These are phyloP conservation scores for Odontesthes bonariensis DNA, from an alignment of 2,113 vertebrate species.

Conservation along the genomic window DNA sequence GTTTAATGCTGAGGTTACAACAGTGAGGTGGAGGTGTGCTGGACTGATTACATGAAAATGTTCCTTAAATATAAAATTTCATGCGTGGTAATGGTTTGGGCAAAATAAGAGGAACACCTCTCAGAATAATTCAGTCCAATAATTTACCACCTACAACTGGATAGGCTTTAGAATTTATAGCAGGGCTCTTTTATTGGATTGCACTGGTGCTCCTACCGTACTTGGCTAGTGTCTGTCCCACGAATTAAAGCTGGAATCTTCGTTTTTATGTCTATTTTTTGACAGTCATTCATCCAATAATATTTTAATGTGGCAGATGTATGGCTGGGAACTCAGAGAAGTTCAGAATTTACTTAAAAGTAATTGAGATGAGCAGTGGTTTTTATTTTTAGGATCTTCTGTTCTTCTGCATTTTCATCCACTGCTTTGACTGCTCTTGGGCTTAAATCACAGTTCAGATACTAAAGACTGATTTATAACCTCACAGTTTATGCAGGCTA, in stretches of 20 bases:
- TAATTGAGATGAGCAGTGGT: too few species aligned
- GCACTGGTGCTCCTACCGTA: background rate
- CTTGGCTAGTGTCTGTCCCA: background rate
- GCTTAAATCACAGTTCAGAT: background rate
- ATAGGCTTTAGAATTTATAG: background rate
- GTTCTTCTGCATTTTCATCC: too few species aligned
- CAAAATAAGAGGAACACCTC: background rate
- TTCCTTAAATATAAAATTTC: background rate
- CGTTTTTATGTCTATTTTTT: background rate
- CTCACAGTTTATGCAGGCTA: background rate
- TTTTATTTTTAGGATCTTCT: too few species aligned
- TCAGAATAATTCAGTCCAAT: background rate
- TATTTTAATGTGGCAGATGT: background rate
- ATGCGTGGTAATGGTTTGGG: background rate
- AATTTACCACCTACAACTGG: background rate
- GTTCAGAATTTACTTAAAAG: too few species aligned
- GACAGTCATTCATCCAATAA: background rate
- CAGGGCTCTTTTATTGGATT: slow-evolving; percentile 7
- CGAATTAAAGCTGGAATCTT: background rate
- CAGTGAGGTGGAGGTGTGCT: background rate
- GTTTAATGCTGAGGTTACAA: background rate
- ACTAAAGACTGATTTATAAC: background rate
- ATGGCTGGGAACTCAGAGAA: too few species aligned
- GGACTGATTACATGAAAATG: background rate
- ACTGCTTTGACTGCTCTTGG: too few species aligned